Percentiles rank a stretch among this genome's conserved stretches.
These are phyloP conservation scores for Myotis planiceps DNA, from an alignment of 2,797 vertebrate species.

Conservation along the genomic window DNA sequence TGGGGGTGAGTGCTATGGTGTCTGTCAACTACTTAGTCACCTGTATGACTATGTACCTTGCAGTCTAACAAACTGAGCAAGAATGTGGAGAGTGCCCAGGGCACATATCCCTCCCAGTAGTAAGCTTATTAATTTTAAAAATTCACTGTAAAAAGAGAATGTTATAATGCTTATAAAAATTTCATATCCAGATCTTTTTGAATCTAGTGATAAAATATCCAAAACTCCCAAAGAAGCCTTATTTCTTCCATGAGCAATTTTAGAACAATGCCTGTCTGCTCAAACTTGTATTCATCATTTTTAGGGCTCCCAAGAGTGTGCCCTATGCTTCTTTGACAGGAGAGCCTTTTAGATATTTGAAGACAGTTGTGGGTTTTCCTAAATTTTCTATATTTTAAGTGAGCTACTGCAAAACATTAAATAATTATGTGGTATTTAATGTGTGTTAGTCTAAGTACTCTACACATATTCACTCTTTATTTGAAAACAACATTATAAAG, in stretches of 20 bases:
- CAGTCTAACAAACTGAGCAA: neutral
- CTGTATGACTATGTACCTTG: neutral
- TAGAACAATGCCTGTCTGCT: neutral
- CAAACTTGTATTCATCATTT: neutral
- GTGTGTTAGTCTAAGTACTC: neutral
- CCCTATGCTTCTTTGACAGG: neutral
- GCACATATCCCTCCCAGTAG: neutral
- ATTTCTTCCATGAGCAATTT: neutral
- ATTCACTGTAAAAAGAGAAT: neutral
- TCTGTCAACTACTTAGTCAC: neutral
- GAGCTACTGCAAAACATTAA: neutral
- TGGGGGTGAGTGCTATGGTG: accelerated
- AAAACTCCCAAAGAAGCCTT: neutral
- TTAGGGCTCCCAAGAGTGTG: neutral
- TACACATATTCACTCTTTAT: neutral
- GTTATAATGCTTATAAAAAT: neutral
- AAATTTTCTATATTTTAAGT: neutral
- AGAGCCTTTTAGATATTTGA: neutral
- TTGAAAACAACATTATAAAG: neutral
- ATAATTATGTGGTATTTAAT: neutral
- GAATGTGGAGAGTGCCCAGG: neutral
- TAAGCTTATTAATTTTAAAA: neutral
- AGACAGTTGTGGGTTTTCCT: neutral
- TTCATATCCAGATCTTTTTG: neutral
- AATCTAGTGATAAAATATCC: neutral